Conservation (phyloP, 1,140 invertebrate genomes). For the Dendrolimus punctatus region DNA sequence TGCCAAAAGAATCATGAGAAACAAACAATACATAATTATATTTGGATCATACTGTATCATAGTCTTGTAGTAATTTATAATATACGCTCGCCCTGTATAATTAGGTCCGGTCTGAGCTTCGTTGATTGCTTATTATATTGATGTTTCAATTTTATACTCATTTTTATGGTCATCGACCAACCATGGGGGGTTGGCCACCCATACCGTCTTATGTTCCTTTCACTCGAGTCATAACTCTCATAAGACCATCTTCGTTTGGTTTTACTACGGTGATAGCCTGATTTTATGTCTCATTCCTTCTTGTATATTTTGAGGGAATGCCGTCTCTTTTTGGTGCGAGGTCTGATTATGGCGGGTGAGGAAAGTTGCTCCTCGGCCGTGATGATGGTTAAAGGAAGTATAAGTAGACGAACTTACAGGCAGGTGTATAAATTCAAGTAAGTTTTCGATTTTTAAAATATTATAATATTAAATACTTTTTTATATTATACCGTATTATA, state of each 20-base stretch:
- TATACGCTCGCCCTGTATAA: slow-evolving; percentile 59
- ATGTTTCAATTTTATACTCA: slow-evolving; percentile 72
- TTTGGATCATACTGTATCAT: slow-evolving; percentile 56
- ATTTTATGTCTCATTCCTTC: slow-evolving; percentile 28
- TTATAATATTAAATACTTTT: too few relatives aligned
- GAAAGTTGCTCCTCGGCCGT: slow-evolving; percentile 42
- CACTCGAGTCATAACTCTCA: slow-evolving; percentile 15
- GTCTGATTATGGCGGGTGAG: slow-evolving; percentile 49
- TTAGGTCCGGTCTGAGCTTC: slow-evolving; percentile 52
- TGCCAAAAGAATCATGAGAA: too few relatives aligned
- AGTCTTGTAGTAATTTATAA: slow-evolving; percentile 59
- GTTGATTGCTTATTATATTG: slow-evolving; percentile 72
- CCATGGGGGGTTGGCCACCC: slow-evolving; percentile 67
- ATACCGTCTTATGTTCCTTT: slow-evolving; percentile 35
- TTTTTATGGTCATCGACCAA: slow-evolving; percentile 70
- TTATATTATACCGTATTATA: too few relatives aligned
- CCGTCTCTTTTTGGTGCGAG: slow-evolving; percentile 28
- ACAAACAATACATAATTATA: slow-evolving; percentile 14
- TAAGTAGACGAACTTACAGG: too few relatives aligned
- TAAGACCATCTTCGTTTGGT: slow-evolving; percentile 46
- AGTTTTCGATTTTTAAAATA: too few relatives aligned
- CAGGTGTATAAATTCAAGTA: too few relatives aligned
- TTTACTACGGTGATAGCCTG: slow-evolving; percentile 27
- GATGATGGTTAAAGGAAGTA: background rate
- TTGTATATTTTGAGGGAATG: slow-evolving; percentile 10